phyloP scores from a whole-genome alignment of 1,140 invertebrate species.

The Ptiloglossa arizonensis region DNA sequence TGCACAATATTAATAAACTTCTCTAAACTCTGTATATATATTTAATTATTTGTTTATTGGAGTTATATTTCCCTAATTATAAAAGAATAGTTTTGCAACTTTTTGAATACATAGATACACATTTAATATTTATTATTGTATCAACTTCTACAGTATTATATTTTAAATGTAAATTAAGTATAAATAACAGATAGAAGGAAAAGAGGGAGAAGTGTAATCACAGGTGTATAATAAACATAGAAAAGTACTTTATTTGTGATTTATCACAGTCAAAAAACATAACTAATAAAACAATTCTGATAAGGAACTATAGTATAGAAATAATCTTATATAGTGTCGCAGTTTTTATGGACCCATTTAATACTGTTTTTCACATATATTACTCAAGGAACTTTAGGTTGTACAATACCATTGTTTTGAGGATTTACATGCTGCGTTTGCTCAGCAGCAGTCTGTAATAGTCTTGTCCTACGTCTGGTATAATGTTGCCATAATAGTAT shows the following conservation, averaged over 20 bases:
- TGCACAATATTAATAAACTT: conserved; percentile 2
- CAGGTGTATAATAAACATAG: conserved; percentile 32
- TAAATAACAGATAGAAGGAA: conserved; percentile 20
- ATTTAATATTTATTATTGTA: conserved; percentile 1
- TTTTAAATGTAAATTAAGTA: background rate
- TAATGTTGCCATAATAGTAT: conserved; percentile 99
- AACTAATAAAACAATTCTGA: conserved; percentile 28
- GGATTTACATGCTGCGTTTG: conserved; percentile 74
- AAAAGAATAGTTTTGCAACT: background rate
- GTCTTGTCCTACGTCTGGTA: conserved; percentile 92
- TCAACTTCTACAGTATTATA: background rate
- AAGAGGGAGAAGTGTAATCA: conserved; percentile 24
- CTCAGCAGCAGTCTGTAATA: conserved; percentile 83
- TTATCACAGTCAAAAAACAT: conserved; percentile 69
- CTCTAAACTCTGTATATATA: background rate
- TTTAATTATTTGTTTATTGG: background rate
- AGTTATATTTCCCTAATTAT: background rate
- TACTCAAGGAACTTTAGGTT: conserved; percentile 76
- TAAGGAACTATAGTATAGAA: conserved; percentile 17
- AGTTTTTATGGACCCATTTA: conserved; percentile 25
- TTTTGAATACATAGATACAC: background rate
- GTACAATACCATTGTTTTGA: conserved; percentile 80
- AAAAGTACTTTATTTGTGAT: conserved; percentile 63
- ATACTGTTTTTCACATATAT: conserved; percentile 17
- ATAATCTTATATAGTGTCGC: conserved; percentile 2